These are phyloP conservation scores for Dasypus novemcinctus DNA, from an alignment of 2,113 vertebrate species.

Conservation along the genomic window DNA sequence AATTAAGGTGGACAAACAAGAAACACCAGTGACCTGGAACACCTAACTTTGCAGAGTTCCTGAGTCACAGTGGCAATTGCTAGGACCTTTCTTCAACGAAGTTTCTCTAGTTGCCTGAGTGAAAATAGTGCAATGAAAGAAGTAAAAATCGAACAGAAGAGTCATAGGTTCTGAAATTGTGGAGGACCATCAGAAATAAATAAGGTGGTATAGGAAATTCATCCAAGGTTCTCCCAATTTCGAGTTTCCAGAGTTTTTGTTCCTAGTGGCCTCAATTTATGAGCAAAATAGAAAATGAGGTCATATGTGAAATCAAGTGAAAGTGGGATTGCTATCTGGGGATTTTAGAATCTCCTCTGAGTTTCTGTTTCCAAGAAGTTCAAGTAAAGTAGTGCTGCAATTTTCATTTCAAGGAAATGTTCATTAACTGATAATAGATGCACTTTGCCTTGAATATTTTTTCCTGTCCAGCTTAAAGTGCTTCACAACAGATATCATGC, in stretches of 20 bases:
- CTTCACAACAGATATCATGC: slow-evolving; percentile 9
- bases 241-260: background rate
- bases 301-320: background rate
- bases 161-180: background rate
- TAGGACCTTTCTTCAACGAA: background rate
- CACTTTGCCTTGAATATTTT: slow-evolving; percentile 4
- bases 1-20: background rate
- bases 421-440: slow-evolving; percentile 61
- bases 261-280: background rate
- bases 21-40: background rate
- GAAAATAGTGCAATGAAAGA: background rate
- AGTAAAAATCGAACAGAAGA: background rate
- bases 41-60: background rate
- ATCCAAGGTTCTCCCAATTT: background rate
- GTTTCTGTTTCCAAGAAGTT: slow-evolving; percentile 23
- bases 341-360: background rate
- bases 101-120: background rate
- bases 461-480: slow-evolving; percentile 13
- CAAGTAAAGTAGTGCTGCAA: background rate
- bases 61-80: background rate
- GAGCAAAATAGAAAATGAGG: background rate
- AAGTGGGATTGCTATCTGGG: background rate
- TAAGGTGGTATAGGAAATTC: background rate
- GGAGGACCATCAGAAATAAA: background rate
- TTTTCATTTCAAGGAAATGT: slow-evolving; percentile 59